Base-by-base conservation (phyloP, 1,140 invertebrate species). In the Mercenaria mercenaria region DNA sequence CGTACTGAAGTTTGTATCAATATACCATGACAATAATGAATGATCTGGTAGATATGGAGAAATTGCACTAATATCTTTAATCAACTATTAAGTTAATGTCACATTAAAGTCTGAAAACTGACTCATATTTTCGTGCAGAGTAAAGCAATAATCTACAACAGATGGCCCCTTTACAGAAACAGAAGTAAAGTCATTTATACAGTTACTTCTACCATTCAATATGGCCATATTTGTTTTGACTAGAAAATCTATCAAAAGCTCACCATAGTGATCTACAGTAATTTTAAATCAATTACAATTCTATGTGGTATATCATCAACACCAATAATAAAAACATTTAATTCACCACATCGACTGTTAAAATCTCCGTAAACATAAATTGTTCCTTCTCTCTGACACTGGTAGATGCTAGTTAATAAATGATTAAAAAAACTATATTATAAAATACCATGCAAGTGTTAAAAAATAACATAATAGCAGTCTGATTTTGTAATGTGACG, bases 291-390 rank as follows among this genome's bases (percentile, higher is more conserved):
- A 2, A 88, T 56, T 1, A 80, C n/a, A 6, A 69, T 43, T 72
- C 87, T 69, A 0, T 37, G 1, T 72, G 59, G 39, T 32, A 88
- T 37, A 69, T 72, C 50, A 69, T 82, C 87, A 6, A 88, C 79
- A 0, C 87, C 87, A 11, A 23, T 26, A 72, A 88, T 81, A 39
- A 81, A 88, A 39, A 81, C 77, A 69, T 50, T 29, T 23, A 32
- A 32, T n/a, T 88, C 50, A 1, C 87, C 87, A 52, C 56, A 72
- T 20, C 59, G 59, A 39, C 52, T 43, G 34, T 86, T 86, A 41
- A 86, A 77, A 59, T 86, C 84, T 32, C 84, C 84, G 39, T 29
- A 67, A 10, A 67, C 11, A 37, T 34, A 67, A 10, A 32, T 67
- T 32, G 61, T 32, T 8, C 61, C 61, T 20, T 10, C 34, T 34